phyloP scores from a whole-genome alignment of 2,113 vertebrate species.

The Ifrita kowaldi region DNA sequence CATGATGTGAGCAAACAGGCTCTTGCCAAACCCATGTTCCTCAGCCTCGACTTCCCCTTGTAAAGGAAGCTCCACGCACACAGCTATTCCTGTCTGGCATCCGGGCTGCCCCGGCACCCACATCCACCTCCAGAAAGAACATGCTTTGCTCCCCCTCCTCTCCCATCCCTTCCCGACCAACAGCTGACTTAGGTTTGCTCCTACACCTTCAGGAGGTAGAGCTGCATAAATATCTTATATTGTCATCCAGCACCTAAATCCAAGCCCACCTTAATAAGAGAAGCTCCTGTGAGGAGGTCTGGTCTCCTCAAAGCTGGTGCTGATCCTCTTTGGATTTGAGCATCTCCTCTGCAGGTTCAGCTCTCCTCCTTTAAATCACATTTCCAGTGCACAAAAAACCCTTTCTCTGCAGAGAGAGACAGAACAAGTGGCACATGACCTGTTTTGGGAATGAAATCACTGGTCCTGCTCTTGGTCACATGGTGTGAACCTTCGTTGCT shows the following conservation, averaged over 20 bases:
- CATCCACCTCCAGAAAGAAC: neutral
- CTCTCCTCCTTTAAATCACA: neutral
- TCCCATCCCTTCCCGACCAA: neutral
- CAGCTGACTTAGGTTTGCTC: neutral
- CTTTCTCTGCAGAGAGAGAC: neutral
- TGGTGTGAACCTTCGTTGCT: neutral
- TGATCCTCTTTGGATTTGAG: neutral
- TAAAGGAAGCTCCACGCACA: accelerated
- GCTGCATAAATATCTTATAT: neutral
- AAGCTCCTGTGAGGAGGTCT: neutral
- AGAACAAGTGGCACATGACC: accelerated
- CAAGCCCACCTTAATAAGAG: neutral
- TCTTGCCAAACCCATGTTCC: neutral
- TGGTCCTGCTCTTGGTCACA: neutral
- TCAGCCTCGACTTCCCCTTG: neutral
- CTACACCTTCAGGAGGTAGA: neutral
- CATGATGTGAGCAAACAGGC: neutral
- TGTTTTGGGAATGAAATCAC: neutral
- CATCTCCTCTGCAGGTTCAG: neutral
- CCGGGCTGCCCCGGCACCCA: accelerated
- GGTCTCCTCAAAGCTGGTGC: neutral
- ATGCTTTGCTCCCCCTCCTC: neutral
- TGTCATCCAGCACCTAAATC: neutral
- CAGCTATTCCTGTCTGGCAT: accelerated
- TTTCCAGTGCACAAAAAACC: neutral